Percentiles rank a stretch among this genome's conserved stretches.
These are phyloP conservation scores for Athene cunicularia DNA, from an alignment of 2,113 vertebrate genomes.

Conservation along the genomic window DNA sequence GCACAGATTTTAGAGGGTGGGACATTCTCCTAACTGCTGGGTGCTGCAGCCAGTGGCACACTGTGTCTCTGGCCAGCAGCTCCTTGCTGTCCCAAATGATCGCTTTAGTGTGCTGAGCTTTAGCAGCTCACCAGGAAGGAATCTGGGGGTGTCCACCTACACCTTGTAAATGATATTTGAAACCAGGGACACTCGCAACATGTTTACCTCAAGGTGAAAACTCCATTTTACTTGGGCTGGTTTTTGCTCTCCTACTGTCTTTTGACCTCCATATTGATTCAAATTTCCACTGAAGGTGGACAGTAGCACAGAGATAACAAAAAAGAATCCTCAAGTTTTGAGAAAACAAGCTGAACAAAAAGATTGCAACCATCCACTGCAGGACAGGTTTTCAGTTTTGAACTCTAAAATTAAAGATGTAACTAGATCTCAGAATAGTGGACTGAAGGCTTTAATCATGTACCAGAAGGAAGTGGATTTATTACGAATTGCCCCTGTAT, in stretches of 20 bases:
- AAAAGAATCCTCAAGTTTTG: background rate
- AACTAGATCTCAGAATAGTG: background rate
- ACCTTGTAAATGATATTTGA: background rate
- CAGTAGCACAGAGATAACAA: background rate
- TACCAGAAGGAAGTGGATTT: background rate
- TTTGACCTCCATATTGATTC: constrained; percentile 13
- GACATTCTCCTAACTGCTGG: background rate
- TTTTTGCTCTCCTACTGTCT: background rate
- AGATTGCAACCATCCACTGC: background rate
- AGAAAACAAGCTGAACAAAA: background rate
- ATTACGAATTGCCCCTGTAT: background rate
- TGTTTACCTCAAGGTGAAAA: background rate
- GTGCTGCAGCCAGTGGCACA: rapidly evolving
- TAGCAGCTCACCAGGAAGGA: background rate
- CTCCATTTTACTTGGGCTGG: background rate
- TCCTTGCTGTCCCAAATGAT: background rate
- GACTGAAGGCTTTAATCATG: background rate
- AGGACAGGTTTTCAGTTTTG: background rate
- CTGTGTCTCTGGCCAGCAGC: background rate
- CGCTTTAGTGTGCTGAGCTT: background rate
- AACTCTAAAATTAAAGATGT: background rate
- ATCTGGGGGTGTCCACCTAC: background rate
- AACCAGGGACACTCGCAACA: background rate
- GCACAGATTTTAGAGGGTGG: background rate
- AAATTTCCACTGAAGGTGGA: background rate